Conservation (phyloP, 53 echinoderm and acorn worm genomes). For the Echinometra lucunter region DNA sequence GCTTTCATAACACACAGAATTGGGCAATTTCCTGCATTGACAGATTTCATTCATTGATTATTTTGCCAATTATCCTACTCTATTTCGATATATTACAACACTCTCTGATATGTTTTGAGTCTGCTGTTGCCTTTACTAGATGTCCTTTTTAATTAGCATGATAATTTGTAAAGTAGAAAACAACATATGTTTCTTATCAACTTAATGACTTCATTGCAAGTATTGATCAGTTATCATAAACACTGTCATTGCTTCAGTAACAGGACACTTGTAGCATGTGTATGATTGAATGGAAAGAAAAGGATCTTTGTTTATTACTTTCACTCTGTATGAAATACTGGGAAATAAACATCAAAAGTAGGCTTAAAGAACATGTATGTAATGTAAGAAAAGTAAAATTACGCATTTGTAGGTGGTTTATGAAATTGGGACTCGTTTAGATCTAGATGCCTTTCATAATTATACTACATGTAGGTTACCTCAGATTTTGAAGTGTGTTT, state of each 20-base stretch:
- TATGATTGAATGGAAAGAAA: no score
- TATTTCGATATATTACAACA: neutral
- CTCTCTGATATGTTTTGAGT: neutral
- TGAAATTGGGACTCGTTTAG: no score
- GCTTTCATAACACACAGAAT: neutral
- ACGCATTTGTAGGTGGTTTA: no score
- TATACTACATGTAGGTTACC: neutral
- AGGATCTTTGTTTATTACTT: no score
- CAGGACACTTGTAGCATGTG: neutral
- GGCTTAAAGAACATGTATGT: no score
- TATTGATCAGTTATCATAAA: constrained; percentile 24
- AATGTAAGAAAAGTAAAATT: no score
- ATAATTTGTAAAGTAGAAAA: neutral
- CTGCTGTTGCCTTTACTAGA: neutral
- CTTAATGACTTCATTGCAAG: neutral
- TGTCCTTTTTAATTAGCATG: constrained; percentile 34
- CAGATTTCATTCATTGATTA: neutral
- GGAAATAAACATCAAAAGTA: no score
- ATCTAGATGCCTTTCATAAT: no score
- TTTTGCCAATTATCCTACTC: neutral
- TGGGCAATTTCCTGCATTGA: neutral
- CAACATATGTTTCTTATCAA: constrained; percentile 1
- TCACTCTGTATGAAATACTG: no score
- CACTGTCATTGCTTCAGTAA: neutral
- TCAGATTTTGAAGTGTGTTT: neutral